Percentiles rank a stretch among this genome's conserved stretches.
phyloP scores from a whole-genome alignment of 2,797 vertebrate genomes.

The Holocentrus rufus region DNA sequence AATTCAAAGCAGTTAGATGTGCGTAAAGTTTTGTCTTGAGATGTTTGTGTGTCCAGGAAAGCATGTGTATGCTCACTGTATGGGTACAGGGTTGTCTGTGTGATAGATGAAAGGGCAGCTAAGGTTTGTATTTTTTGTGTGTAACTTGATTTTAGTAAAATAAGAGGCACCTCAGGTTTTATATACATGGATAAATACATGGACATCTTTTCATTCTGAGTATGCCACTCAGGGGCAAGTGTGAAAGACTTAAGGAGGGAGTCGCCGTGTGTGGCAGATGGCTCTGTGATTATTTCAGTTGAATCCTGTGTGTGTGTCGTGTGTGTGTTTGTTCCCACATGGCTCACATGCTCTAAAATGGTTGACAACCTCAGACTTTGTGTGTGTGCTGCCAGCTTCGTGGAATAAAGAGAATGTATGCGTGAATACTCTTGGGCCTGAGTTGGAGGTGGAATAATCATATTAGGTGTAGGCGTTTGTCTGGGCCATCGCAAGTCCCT shows the following conservation, averaged over 20 bases:
- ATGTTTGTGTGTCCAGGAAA: neutral
- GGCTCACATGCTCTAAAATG: neutral
- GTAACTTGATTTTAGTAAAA: neutral
- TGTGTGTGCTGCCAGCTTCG: neutral
- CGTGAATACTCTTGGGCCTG: neutral
- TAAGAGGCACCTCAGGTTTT: neutral
- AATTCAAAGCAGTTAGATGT: neutral
- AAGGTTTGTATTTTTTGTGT: neutral
- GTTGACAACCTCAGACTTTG: slow-evolving; percentile 1
- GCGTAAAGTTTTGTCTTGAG: neutral
- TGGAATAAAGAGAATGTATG: neutral
- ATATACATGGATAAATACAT: neutral
- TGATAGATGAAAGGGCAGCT: neutral
- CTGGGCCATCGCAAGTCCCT: slow-evolving; percentile 1
- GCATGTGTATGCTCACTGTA: neutral
- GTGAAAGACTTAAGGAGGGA: neutral
- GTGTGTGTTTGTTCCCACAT: neutral
- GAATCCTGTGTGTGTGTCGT: neutral
- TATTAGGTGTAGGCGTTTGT: slow-evolving; percentile 52
- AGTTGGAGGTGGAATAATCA: neutral
- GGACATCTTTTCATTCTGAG: neutral
- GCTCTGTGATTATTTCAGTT: neutral
- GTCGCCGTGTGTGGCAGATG: neutral
- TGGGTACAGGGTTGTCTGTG: neutral
- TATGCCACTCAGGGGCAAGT: neutral